Evolutionary conservation across 2,113 vertebrate genomes (phyloP).

Genomic region (Dendrocopos noguchii): DNA sequence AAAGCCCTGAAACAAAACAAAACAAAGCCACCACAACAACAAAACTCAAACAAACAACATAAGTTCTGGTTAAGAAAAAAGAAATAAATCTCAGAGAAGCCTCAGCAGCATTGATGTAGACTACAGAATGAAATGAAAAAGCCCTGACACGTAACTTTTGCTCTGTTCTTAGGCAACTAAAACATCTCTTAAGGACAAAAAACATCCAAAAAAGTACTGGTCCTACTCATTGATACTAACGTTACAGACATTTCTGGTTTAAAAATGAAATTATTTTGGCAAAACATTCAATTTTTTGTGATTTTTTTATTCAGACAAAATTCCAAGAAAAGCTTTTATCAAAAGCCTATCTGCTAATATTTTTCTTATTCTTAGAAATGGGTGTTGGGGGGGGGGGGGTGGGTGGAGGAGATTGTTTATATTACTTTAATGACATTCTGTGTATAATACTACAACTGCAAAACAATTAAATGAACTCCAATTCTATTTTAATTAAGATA

Average conservation of each 20-base stretch:
- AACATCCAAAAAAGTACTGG: not conserved
- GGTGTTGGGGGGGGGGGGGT: too few species aligned
- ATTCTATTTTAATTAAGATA: slow-evolving; percentile 65
- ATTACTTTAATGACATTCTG: not conserved
- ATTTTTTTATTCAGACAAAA: not conserved
- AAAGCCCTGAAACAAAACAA: too few species aligned
- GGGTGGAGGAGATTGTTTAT: not conserved
- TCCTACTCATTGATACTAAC: not conserved
- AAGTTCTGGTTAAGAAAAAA: not conserved
- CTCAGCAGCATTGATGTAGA: accelerated
- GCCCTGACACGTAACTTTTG: not conserved
- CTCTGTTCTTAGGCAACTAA: not conserved
- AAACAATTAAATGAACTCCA: slow-evolving; percentile 29
- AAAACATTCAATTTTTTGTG: not conserved
- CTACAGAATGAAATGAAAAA: not conserved
- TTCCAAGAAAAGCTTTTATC: not conserved
- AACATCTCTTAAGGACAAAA: not conserved
- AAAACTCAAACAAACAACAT: not conserved
- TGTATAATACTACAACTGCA: slow-evolving; percentile 27
- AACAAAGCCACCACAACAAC: too few species aligned
- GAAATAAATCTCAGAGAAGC: not conserved
- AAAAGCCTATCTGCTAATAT: not conserved
- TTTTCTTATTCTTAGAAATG: not conserved
- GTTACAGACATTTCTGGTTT: not conserved
- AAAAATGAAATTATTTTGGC: not conserved